Conservation (phyloP, 2,888 invertebrate species). For the Trichogramma evanescens region DNA sequence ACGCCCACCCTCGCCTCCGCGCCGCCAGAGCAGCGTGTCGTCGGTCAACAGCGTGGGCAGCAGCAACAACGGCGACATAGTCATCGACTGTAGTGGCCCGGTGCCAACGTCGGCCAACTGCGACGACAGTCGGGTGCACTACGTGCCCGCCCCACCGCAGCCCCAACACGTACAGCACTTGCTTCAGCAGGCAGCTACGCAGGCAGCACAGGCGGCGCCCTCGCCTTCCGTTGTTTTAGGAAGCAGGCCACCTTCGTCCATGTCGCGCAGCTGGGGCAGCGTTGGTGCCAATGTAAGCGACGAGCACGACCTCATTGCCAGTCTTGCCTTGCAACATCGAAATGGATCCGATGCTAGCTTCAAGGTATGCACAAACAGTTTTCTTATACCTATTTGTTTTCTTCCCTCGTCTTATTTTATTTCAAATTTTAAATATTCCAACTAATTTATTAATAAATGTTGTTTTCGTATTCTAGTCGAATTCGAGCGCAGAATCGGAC, state of each 20-base stretch:
- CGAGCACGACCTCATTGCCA: constrained; percentile 46
- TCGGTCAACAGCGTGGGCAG: constrained; percentile 30
- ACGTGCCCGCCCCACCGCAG: constrained; percentile 30
- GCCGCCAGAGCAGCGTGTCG: constrained; percentile 54
- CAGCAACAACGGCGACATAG: constrained; percentile 36
- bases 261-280: constrained; percentile 55
- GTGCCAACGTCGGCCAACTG: constrained; percentile 47
- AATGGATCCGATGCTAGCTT: constrained; percentile 79
- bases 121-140: constrained; percentile 40
- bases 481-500: constrained; percentile 93
- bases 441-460: background rate
- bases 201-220: constrained; percentile 55
- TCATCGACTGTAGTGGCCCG: constrained; percentile 47
- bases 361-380: constrained; percentile 53
- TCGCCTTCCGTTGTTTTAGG: constrained; percentile 60
- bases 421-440: background rate
- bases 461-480: constrained; percentile 59
- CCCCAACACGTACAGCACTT: constrained; percentile 26
- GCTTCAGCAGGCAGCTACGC: constrained; percentile 17
- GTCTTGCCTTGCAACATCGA: constrained; percentile 54
- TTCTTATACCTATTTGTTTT: too few relatives aligned
- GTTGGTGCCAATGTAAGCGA: constrained; percentile 44
- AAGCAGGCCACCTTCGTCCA: constrained; percentile 47
- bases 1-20: constrained; percentile 74
- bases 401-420: background rate